A percentile compares a stretch with the other conserved stretches of the same genome.
phyloP scores from a whole-genome alignment of 2,113 vertebrate genomes.

The Campylorhamphus procurvoides region DNA sequence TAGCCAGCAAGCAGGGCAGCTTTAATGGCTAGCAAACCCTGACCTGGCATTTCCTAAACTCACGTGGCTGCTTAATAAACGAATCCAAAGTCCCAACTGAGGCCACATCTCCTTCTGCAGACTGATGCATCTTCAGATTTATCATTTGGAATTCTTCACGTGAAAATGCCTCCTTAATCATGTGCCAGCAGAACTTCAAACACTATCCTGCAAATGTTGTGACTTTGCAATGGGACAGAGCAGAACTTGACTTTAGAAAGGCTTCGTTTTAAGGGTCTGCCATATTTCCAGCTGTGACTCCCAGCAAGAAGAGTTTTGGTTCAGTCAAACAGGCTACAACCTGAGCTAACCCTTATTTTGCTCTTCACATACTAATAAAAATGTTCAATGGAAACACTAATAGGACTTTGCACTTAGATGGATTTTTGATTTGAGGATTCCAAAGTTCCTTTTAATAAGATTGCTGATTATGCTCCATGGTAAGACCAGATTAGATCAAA shows the following conservation, averaged over 20 bases:
- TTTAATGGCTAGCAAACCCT: background rate
- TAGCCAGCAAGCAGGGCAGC: background rate
- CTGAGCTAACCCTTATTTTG: background rate
- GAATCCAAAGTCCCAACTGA: background rate
- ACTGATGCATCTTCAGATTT: background rate
- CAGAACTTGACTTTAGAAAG: background rate
- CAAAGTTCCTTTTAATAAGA: background rate
- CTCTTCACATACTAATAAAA: background rate
- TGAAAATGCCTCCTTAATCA: background rate
- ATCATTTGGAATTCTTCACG: background rate
- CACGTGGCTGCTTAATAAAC: background rate
- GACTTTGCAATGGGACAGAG: background rate
- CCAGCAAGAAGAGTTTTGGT: background rate
- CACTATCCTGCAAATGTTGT: background rate
- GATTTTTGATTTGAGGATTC: background rate
- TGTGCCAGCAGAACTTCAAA: background rate
- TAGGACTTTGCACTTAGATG: background rate
- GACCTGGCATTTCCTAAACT: background rate
- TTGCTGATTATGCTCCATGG: background rate
- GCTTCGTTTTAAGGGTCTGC: background rate
- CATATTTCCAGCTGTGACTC: background rate
- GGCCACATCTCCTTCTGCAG: background rate
- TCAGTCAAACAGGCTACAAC: background rate
- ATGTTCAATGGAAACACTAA: background rate
- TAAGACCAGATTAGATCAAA: constrained; percentile 6